Percentiles rank a stretch among this genome's conserved stretches.
Evolutionary conservation across 2,113 vertebrate genomes (phyloP).

Genomic region (Xenopus borealis): DNA sequence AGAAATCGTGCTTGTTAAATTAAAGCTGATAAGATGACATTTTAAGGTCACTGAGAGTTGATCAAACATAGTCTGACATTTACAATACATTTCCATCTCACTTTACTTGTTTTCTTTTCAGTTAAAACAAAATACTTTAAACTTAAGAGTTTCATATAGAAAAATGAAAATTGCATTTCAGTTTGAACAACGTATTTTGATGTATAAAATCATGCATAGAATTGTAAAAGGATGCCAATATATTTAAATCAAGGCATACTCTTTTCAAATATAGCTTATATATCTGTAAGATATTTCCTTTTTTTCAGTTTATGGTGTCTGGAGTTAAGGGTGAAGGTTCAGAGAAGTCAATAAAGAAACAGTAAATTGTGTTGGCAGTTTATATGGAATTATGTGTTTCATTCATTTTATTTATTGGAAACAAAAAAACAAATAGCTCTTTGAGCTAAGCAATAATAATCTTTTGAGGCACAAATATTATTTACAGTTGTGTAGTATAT

Average conservation of each 20-base stretch:
- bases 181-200: conserved; percentile 11
- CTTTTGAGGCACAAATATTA: too few relatives aligned
- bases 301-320: neutral
- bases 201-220: conserved; percentile 6
- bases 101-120: conserved; percentile 52
- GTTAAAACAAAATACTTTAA: conserved; percentile 50
- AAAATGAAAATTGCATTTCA: conserved; percentile 45
- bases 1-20: conserved; percentile 58
- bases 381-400: neutral
- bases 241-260: conserved; percentile 1
- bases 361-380: neutral
- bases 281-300: neutral
- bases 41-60: conserved; percentile 57
- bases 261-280: neutral
- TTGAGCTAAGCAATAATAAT: too few relatives aligned
- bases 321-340: neutral
- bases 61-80: conserved; percentile 60
- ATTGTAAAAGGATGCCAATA: conserved; percentile 11
- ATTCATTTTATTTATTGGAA: neutral
- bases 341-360: neutral
- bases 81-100: conserved; percentile 54
- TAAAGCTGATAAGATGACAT: conserved; percentile 57
- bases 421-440: neutral
- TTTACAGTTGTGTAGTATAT: too few relatives aligned
- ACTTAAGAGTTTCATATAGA: conserved; percentile 50